Conservation (phyloP, 2,797 vertebrate species). For the Natrix natrix region DNA sequence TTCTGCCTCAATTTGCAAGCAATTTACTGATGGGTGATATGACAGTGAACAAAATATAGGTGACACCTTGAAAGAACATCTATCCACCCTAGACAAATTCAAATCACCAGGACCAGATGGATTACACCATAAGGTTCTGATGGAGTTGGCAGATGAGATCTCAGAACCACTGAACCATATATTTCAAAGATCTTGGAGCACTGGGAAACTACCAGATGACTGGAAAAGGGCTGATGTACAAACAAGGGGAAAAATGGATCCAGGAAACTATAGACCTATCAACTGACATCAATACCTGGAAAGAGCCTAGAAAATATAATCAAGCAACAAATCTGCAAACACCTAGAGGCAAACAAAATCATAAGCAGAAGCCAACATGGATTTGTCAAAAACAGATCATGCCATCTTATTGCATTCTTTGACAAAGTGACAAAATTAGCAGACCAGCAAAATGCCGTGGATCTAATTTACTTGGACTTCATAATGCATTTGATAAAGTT, state of each 20-base stretch:
- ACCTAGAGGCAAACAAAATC: neutral
- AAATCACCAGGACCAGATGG: neutral
- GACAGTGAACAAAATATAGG: neutral
- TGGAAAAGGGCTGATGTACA: neutral
- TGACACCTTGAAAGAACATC: neutral
- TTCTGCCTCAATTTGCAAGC: neutral
- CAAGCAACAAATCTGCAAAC: neutral
- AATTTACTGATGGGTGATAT: neutral
- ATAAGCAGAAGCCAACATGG: neutral
- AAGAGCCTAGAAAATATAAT: neutral
- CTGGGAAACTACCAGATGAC: neutral
- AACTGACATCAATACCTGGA: neutral
- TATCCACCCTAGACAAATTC: neutral
- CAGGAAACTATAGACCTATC: neutral
- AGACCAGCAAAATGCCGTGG: neutral
- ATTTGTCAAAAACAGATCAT: neutral
- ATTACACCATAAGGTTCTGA: neutral
- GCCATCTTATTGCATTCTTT: neutral
- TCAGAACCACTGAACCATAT: neutral
- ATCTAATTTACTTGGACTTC: neutral
- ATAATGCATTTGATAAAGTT: neutral
- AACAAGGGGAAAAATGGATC: neutral
- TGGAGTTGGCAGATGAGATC: neutral
- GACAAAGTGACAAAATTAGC: neutral
- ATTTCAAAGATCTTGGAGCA: neutral